A percentile compares a stretch with the other conserved stretches of the same genome.
phyloP scores from a whole-genome alignment of 2,113 vertebrate species.

The Elachura formosa region DNA sequence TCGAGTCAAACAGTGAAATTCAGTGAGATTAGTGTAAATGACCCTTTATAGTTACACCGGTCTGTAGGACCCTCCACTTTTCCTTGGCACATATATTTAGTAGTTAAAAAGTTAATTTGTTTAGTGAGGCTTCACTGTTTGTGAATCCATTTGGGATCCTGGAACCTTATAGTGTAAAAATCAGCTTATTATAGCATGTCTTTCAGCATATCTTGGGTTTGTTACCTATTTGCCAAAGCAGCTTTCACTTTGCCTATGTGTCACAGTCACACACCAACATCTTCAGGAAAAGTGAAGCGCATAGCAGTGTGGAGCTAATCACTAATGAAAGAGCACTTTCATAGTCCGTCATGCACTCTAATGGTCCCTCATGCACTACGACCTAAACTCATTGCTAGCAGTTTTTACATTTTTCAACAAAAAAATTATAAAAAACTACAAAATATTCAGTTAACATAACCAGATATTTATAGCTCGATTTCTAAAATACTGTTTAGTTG shows the following conservation, averaged over 20 bases:
- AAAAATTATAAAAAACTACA: no score
- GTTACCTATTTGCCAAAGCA: not conserved
- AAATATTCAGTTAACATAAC: not conserved
- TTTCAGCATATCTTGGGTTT: not conserved
- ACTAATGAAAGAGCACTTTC: not conserved
- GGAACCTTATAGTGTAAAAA: not conserved
- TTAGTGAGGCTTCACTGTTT: not conserved
- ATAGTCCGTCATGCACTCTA: no score
- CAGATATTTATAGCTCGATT: not conserved
- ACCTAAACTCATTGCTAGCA: not conserved
- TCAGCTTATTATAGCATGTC: not conserved
- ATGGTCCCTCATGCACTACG: not conserved
- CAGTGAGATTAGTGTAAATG: slow-evolving; percentile 52
- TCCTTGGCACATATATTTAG: not conserved
- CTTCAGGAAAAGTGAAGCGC: not conserved
- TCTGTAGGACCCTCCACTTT: slow-evolving; percentile 42
- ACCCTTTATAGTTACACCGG: not conserved
- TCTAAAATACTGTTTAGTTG: not conserved
- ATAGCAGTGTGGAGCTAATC: not conserved
- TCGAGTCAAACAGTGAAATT: slow-evolving; percentile 61
- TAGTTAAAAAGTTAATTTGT: slow-evolving; percentile 7
- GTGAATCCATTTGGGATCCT: not conserved
- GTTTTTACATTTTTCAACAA: not conserved
- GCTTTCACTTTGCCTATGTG: not conserved
- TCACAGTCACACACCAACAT: not conserved